Conservation (phyloP, 2,797 vertebrate species). For the Babyrousa celebensis region DNA sequence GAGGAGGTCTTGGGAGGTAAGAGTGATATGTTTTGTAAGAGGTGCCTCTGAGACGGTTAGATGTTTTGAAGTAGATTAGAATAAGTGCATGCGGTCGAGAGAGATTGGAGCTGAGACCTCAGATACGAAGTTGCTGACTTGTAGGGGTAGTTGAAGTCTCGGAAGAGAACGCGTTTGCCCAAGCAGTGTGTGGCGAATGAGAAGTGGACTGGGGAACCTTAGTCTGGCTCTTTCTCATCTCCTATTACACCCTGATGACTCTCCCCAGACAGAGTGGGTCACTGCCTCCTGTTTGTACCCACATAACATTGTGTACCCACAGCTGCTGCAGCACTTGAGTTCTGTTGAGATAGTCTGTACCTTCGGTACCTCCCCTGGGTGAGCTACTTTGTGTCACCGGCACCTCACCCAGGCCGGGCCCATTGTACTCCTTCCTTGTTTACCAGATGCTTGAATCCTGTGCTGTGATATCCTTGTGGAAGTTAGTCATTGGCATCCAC, state of each 20-base stretch:
- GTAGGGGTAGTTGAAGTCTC: not conserved
- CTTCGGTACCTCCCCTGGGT: not conserved
- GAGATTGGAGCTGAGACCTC: not conserved
- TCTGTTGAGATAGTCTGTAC: conserved; percentile 33
- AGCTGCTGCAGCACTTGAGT: conserved; percentile 47
- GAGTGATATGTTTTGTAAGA: not conserved
- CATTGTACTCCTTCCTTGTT: not conserved
- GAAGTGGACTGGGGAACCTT: conserved; percentile 26
- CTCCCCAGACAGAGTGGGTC: conserved; percentile 70
- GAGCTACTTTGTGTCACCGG: not conserved
- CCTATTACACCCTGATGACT: conserved; percentile 61
- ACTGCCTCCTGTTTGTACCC: conserved; percentile 72
- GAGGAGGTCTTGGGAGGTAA: not conserved
- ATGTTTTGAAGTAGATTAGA: conserved; percentile 15
- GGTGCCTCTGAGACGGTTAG: not conserved
- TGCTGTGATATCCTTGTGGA: not conserved
- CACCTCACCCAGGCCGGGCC: not conserved
- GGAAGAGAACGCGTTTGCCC: conserved; percentile 16
- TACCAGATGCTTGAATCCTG: conserved; percentile 48
- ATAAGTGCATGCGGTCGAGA: not conserved
- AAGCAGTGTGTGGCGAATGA: conserved; percentile 62
- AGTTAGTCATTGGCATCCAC: conserved; percentile 58
- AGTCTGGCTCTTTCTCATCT: conserved; percentile 52
- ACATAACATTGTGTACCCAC: conserved; percentile 62
- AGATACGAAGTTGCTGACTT: conserved; percentile 11